phyloP scores from a whole-genome alignment of 2,113 vertebrate species.

The Herpetotheres cachinnans region DNA sequence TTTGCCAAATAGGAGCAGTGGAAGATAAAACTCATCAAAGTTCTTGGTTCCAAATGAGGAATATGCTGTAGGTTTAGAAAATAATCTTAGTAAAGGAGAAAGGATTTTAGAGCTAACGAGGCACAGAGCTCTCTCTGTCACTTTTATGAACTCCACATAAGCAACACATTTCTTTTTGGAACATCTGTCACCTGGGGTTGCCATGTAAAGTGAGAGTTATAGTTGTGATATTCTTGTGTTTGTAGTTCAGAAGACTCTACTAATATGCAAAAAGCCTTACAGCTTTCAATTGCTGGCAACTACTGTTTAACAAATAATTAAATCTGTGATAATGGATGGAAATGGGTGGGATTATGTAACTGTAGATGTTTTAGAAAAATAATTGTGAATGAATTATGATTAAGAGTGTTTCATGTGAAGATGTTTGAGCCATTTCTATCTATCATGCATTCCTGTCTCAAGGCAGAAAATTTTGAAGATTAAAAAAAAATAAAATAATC shows the following conservation, averaged over 20 bases:
- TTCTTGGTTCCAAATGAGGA: conserved; percentile 43
- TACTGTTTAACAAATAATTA: conserved; percentile 78
- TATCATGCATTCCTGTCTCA: conserved; percentile 96
- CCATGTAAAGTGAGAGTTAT: conserved; percentile 68
- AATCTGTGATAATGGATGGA: conserved; percentile 81
- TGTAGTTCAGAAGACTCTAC: conserved; percentile 76
- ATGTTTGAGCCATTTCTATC: conserved; percentile 96
- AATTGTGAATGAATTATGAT: conserved; percentile 84
- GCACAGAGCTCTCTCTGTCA: conserved; percentile 32
- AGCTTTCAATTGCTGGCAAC: conserved; percentile 76
- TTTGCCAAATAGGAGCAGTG: conserved; percentile 32
- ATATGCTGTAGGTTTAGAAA: conserved; percentile 25
- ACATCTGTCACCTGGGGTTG: conserved; percentile 68
- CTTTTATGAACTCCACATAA: conserved; percentile 49
- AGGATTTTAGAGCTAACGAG: conserved; percentile 27
- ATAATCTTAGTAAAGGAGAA: neutral
- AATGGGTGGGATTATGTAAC: conserved; percentile 76
- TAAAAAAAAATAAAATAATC: conserved; percentile 83
- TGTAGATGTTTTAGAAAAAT: conserved; percentile 78
- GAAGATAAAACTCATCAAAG: conserved; percentile 15
- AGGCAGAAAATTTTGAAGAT: conserved; percentile 92
- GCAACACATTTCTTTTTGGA: conserved; percentile 52
- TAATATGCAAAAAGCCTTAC: conserved; percentile 78
- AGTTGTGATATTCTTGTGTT: conserved; percentile 66
- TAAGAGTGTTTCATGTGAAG: conserved; percentile 88